Percentiles rank a stretch among this genome's conserved stretches.
Conservation (phyloP, 2,797 vertebrate species). For the Leuciscus waleckii region DNA sequence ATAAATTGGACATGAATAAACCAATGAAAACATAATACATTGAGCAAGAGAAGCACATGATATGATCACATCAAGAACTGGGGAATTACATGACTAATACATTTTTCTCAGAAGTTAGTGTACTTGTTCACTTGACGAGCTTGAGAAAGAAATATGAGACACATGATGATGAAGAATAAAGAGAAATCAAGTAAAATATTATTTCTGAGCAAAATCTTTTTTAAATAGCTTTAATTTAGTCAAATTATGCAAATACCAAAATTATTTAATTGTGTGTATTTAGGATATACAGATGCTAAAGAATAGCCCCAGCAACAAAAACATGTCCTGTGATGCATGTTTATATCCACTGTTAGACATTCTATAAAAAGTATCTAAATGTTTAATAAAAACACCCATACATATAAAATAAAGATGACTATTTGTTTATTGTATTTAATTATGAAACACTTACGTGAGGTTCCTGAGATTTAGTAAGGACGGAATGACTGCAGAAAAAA, state of each 20-base stretch:
- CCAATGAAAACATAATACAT: not conserved
- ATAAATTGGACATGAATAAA: no score
- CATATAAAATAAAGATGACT: not conserved
- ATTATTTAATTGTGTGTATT: not conserved
- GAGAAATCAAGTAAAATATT: not conserved
- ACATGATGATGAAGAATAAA: not conserved
- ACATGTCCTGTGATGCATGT: not conserved
- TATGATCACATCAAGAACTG: no score
- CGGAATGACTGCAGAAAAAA: slow-evolving; percentile 72
- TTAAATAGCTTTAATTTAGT: not conserved
- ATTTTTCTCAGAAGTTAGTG: no score
- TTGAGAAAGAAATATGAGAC: not conserved
- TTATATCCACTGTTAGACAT: not conserved
- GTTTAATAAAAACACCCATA: not conserved
- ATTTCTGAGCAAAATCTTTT: not conserved
- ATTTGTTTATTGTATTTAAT: not conserved
- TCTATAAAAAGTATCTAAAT: not conserved
- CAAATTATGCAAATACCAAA: not conserved
- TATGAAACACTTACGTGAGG: slow-evolving; percentile 75
- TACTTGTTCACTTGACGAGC: no score
- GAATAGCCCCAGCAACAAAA: not conserved
- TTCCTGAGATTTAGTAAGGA: slow-evolving; percentile 76
- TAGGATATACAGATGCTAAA: not conserved
- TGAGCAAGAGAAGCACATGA: no score
- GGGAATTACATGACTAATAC: no score